Conservation (phyloP, 2,888 invertebrate species). For the Coelinius sp. region DNA sequence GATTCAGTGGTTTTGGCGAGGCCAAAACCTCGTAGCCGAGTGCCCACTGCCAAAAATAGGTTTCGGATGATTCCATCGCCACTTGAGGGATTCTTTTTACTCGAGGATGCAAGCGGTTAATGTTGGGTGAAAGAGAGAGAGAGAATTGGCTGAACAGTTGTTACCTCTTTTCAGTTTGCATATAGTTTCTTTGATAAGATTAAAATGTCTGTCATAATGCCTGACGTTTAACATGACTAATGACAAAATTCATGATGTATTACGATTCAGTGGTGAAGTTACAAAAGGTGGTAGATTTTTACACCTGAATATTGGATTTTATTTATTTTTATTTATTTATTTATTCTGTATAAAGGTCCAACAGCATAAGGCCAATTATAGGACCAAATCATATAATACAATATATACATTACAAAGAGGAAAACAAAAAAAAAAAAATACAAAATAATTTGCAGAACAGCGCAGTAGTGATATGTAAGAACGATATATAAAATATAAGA, state of each 20-base stretch:
- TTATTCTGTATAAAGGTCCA: too few relatives aligned
- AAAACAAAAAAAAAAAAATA: too few relatives aligned
- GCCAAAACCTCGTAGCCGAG: conserved; percentile 13
- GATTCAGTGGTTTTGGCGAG: conserved; percentile 40
- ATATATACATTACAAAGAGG: too few relatives aligned
- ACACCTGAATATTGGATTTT: too few relatives aligned
- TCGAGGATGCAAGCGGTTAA: not conserved
- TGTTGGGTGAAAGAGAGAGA: not conserved
- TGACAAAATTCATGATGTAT: not conserved
- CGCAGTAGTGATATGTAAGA: too few relatives aligned
- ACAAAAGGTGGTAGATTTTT: too few relatives aligned
- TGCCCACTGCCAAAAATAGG: conserved; percentile 22
- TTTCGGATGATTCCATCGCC: conserved; percentile 27
- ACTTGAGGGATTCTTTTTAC: conserved; percentile 23
- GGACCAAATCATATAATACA: too few relatives aligned
- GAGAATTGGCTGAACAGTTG: not conserved
- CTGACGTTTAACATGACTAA: not conserved
- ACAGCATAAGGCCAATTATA: too few relatives aligned
- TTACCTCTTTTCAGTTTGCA: not conserved
- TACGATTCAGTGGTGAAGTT: not conserved
- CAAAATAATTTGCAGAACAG: too few relatives aligned
- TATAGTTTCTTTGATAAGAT: not conserved
- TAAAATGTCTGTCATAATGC: conserved; percentile 11
- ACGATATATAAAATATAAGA: too few relatives aligned
- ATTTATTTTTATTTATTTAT: too few relatives aligned